Percentiles rank a stretch among this genome's conserved stretches.
Conservation (phyloP, 2,888 invertebrate species). For the Lycaena phlaeas region DNA sequence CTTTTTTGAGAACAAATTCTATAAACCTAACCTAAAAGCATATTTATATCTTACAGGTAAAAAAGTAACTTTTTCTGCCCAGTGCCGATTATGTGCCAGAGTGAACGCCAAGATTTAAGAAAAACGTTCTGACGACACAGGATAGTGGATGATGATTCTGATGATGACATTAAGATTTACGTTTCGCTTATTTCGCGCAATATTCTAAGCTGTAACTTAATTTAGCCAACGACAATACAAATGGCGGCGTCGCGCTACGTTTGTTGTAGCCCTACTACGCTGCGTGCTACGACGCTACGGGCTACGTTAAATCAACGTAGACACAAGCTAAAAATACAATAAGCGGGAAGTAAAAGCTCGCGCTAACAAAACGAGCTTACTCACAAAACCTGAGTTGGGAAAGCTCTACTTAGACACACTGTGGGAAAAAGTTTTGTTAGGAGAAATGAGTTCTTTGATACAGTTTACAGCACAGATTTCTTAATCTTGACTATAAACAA, state of each 20-base stretch:
- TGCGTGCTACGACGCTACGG: not conserved
- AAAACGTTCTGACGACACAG: too few relatives aligned
- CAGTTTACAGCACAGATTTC: too few relatives aligned
- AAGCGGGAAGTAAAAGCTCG: constrained; percentile 2
- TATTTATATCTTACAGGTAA: too few relatives aligned
- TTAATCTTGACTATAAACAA: too few relatives aligned
- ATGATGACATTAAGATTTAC: too few relatives aligned
- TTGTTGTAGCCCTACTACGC: not conserved
- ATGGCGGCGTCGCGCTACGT: constrained; percentile 5
- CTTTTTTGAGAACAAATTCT: too few relatives aligned
- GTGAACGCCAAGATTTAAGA: too few relatives aligned
- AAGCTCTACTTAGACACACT: not conserved
- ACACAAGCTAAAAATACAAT: constrained; percentile 6
- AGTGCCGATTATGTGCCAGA: too few relatives aligned
- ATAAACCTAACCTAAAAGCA: too few relatives aligned
- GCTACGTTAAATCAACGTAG: not conserved
- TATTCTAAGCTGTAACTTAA: too few relatives aligned
- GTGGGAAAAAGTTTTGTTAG: not conserved
- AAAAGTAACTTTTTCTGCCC: too few relatives aligned
- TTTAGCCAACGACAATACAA: constrained; percentile 3
- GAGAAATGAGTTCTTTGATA: not conserved
- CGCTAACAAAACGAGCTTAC: not conserved
- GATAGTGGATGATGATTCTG: not conserved
- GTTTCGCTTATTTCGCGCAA: too few relatives aligned
- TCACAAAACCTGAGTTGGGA: not conserved